These are phyloP conservation scores for Oryzias melastigma DNA, from an alignment of 2,113 vertebrate species.

Conservation along the genomic window DNA sequence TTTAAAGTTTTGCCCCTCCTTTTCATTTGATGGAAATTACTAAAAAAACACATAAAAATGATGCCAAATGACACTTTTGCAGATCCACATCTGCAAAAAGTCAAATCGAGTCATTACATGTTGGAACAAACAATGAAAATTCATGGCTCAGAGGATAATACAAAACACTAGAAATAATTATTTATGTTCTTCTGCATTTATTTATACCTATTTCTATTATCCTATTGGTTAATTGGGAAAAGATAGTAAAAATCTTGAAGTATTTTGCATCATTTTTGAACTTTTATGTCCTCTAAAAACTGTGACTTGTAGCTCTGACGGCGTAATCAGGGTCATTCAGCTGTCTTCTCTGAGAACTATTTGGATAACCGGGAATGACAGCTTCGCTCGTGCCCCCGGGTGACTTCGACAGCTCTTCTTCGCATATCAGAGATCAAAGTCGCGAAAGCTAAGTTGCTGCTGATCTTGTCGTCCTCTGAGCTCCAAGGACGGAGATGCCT, in stretches of 20 bases:
- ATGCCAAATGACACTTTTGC: background rate
- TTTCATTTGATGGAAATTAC: background rate
- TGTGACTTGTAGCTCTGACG: conserved; percentile 17
- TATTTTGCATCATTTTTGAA: too few relatives aligned
- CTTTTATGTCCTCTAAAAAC: background rate
- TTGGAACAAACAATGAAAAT: background rate
- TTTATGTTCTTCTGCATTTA: too few relatives aligned
- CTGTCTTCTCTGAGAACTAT: conserved; percentile 18
- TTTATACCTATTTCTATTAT: too few relatives aligned
- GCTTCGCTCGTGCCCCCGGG: conserved; percentile 36
- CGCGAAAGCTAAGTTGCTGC: conserved; percentile 17
- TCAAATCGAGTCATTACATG: background rate
- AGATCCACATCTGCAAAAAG: background rate
- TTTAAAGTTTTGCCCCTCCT: background rate
- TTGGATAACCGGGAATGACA: conserved; percentile 44
- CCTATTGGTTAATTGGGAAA: too few relatives aligned
- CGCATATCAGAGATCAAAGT: conserved; percentile 32
- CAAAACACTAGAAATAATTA: too few relatives aligned
- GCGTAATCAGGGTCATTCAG: conserved; percentile 37
- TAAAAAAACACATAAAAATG: too few relatives aligned
- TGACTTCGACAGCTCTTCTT: conserved; percentile 16
- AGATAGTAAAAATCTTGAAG: too few relatives aligned
- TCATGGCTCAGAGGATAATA: too few relatives aligned
- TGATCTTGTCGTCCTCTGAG: conserved; percentile 27
- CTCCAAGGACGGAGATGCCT: conserved; percentile 13